These are phyloP conservation scores for Micropoecilia bifurca DNA, from an alignment of 2,797 vertebrate species.

Conservation along the genomic window DNA sequence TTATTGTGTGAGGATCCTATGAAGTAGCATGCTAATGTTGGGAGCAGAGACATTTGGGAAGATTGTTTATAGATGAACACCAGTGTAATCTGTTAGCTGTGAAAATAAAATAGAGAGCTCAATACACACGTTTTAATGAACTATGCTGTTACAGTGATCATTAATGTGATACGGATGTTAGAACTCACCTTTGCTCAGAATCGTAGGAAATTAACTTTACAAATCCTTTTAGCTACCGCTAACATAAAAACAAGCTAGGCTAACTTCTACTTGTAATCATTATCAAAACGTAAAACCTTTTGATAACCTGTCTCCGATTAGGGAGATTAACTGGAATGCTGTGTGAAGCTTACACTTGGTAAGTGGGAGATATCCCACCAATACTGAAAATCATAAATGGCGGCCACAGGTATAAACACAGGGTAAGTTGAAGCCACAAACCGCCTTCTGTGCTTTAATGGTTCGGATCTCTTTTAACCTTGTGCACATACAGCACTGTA, in stretches of 20 bases:
- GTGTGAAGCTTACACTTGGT: not conserved
- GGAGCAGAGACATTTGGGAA: not conserved
- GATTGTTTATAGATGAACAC: not conserved
- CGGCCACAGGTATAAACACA: not conserved
- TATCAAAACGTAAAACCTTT: not conserved
- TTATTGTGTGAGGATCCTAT: not conserved
- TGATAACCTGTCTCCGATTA: not conserved
- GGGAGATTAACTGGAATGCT: not conserved
- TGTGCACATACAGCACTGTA: not conserved
- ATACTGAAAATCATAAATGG: not conserved
- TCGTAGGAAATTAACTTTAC: not conserved
- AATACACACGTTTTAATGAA: not conserved
- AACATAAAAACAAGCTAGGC: not conserved
- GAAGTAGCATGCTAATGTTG: not conserved
- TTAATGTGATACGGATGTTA: not conserved
- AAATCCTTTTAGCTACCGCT: not conserved
- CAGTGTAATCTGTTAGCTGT: not conserved
- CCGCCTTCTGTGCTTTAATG: not conserved
- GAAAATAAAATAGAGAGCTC: not conserved
- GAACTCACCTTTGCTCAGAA: not conserved
- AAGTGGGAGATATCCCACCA: not conserved
- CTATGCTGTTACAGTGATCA: not conserved
- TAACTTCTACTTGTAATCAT: not conserved
- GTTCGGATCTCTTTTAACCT: not conserved
- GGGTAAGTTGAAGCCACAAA: not conserved